These are phyloP conservation scores for Sebastes kiyomatsui DNA, from an alignment of 2,797 vertebrate genomes.

Conservation along the genomic window DNA sequence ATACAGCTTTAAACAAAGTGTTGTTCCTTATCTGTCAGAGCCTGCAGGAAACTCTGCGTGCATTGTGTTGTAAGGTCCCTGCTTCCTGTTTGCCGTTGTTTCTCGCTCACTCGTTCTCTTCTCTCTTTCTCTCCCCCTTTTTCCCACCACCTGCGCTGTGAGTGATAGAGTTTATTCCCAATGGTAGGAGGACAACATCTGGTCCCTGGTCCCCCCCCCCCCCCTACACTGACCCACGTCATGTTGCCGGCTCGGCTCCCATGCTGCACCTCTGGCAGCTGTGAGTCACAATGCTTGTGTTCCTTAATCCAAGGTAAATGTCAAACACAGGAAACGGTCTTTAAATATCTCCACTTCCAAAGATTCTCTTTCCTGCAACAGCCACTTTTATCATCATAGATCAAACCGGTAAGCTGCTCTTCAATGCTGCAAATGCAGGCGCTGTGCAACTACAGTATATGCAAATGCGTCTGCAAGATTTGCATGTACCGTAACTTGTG, in stretches of 20 bases:
- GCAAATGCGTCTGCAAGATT: not conserved
- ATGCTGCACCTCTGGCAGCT: conserved; percentile 67
- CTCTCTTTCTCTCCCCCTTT: conserved; percentile 64
- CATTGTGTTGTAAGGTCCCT: conserved; percentile 78
- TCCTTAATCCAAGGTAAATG: conserved; percentile 79
- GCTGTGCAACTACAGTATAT: not conserved
- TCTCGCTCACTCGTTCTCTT: conserved; percentile 72
- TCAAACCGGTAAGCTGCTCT: conserved; percentile 4
- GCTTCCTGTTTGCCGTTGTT: conserved; percentile 82
- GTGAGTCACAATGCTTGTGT: conserved; percentile 72
- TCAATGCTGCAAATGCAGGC: not conserved
- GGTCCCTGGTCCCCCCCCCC: conserved; percentile 19
- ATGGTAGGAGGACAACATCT: conserved; percentile 72
- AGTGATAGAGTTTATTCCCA: conserved; percentile 75
- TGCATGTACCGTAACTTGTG: conserved; percentile 6
- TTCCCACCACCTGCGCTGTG: conserved; percentile 79
- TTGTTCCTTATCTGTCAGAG: conserved; percentile 79
- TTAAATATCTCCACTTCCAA: conserved; percentile 67
- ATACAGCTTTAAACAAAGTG: conserved; percentile 76
- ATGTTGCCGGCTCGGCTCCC: conserved; percentile 49
- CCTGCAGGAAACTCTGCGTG: conserved; percentile 80
- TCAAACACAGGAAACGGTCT: conserved; percentile 74
- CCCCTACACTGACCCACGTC: conserved; percentile 10
- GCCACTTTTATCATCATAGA: conserved; percentile 35
- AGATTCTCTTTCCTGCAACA: conserved; percentile 55